Percentiles rank a stretch among this genome's conserved stretches.
Conservation (phyloP, 2,888 invertebrate species). For the Hoplodrina ambigua region DNA sequence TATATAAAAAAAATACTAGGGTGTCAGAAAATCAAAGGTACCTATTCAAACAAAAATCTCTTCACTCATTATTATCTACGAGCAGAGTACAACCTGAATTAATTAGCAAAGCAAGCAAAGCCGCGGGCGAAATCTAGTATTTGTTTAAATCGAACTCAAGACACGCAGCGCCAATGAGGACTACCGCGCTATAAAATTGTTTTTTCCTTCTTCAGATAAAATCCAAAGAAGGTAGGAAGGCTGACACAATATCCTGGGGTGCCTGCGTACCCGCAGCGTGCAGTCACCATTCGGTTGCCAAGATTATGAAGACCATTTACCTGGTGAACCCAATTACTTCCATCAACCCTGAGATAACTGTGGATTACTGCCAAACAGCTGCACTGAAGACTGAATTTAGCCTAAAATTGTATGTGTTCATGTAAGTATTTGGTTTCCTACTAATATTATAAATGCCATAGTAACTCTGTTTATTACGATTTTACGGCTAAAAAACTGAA, state of each 20-base stretch:
- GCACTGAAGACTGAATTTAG: slow-evolving; percentile 41
- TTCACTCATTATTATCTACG: no score
- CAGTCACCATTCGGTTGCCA: slow-evolving; percentile 59
- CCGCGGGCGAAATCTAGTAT: no score
- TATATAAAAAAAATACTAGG: no score
- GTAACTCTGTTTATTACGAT: no score
- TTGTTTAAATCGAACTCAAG: no score
- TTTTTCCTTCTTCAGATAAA: slow-evolving; percentile 48
- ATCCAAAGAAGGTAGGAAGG: slow-evolving; percentile 46
- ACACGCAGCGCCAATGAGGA: no score
- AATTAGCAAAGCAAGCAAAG: no score
- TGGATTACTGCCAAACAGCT: slow-evolving; percentile 62
- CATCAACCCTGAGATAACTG: slow-evolving; percentile 48
- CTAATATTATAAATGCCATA: no score
- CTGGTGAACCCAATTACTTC: slow-evolving; percentile 58
- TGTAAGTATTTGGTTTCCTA: slow-evolving; percentile 65
- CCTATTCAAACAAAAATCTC: no score
- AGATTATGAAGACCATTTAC: slow-evolving; percentile 63
- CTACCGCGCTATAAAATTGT: background rate
- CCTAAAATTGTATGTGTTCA: slow-evolving; percentile 56
- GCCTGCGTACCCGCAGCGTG: slow-evolving; percentile 71
- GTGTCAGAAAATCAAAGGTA: no score
- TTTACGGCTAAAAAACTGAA: no score
- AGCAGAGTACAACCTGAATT: no score
- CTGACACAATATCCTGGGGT: slow-evolving; percentile 67